Percentiles rank a stretch among this genome's conserved stretches.
Evolutionary conservation across 1,140 invertebrate genomes (phyloP).

Genomic region (Orchestia grillus): DNA sequence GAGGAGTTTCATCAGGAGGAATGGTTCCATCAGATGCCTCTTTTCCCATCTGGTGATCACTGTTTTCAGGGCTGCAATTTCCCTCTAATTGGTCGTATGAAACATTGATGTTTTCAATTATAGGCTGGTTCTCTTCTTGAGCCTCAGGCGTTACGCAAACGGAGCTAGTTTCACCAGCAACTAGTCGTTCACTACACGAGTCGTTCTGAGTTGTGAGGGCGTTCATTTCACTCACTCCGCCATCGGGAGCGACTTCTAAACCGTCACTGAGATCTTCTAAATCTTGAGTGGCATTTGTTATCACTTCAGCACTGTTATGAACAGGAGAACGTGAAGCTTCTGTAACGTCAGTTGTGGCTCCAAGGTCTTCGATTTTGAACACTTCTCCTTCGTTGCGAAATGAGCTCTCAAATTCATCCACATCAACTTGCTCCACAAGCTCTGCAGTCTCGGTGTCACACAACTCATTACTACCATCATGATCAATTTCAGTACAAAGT

Average conservation of each 20-base stretch:
- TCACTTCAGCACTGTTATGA: background rate
- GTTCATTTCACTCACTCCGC: background rate
- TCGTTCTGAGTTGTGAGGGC: background rate
- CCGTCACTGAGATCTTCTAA: background rate
- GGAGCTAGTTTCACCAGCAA: background rate
- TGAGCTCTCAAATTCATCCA: background rate
- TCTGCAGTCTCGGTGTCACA: background rate
- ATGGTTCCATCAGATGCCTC: background rate
- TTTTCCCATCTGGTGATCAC: background rate
- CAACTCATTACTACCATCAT: too few relatives aligned
- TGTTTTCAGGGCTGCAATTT: background rate
- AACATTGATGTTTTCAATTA: background rate
- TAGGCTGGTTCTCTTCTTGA: background rate
- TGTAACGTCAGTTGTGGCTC: background rate
- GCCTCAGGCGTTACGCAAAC: background rate
- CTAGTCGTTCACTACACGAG: background rate
- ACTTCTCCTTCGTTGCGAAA: background rate
- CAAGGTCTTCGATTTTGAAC: background rate
- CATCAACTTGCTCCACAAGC: background rate
- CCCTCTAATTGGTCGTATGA: background rate
- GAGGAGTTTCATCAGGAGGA: background rate
- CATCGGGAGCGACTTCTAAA: background rate
- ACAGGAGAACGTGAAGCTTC: background rate
- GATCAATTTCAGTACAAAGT: background rate
- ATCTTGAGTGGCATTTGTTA: background rate